Percentiles rank a stretch among this genome's conserved stretches.
phyloP scores from a whole-genome alignment of 2,888 invertebrate species.

The Julus scandinavius region DNA sequence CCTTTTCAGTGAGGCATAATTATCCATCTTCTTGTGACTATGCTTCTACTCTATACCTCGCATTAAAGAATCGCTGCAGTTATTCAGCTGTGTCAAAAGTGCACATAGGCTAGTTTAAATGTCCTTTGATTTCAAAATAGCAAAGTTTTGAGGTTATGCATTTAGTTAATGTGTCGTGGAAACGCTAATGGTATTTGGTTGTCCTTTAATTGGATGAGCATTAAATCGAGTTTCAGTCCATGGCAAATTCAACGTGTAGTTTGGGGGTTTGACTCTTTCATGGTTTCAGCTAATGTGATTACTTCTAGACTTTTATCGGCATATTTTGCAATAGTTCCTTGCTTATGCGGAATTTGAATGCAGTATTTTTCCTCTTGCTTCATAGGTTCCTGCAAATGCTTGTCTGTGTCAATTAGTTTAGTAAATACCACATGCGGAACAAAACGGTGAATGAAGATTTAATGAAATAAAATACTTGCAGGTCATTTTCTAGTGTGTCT shows the following conservation, averaged over 20 bases:
- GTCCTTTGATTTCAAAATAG: not conserved
- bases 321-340: slow-evolving; percentile 4
- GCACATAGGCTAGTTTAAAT: not conserved
- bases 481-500: not conserved
- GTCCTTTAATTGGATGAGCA: not conserved
- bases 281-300: not conserved
- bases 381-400: not conserved
- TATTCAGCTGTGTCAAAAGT: too few species aligned
- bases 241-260: not conserved
- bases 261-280: not conserved
- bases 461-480: slow-evolving; percentile 37
- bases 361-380: not conserved
- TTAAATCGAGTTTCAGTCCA: slow-evolving; percentile 30
- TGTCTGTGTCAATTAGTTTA: slow-evolving; percentile 32
- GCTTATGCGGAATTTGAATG: not conserved
- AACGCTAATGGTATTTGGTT: not conserved
- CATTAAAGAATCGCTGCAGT: too few species aligned
- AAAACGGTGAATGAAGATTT: slow-evolving; percentile 25
- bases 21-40: too few species aligned
- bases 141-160: not conserved
- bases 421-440: slow-evolving; percentile 39
- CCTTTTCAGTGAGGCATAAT: too few species aligned
- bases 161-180: not conserved
- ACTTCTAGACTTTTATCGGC: not conserved
- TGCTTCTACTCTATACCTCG: too few species aligned